These are phyloP conservation scores for Cremastinae sp. DNA, from an alignment of 2,888 invertebrate genomes.

Conservation along the genomic window DNA sequence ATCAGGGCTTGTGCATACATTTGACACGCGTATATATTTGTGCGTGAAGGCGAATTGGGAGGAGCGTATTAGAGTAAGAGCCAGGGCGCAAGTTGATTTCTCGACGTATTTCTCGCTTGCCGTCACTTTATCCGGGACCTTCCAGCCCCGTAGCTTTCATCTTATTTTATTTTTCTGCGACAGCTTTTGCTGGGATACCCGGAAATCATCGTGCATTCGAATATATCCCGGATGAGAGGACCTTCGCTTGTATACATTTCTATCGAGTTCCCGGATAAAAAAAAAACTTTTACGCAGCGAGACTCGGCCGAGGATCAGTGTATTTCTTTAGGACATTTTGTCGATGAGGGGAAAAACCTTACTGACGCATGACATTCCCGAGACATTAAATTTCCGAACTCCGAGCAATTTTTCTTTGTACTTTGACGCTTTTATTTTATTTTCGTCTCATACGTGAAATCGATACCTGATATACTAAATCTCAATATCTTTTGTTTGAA, in stretches of 20 bases:
- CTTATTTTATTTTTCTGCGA: constrained; percentile 27
- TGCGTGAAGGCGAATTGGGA: not conserved
- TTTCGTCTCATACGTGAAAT: too few relatives aligned
- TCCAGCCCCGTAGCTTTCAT: constrained; percentile 11
- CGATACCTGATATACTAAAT: too few relatives aligned
- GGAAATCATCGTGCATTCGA: constrained; percentile 33
- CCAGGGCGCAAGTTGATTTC: constrained; percentile 42
- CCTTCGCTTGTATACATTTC: constrained; percentile 20
- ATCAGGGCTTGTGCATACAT: constrained; percentile 40
- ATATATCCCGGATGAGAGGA: constrained; percentile 31
- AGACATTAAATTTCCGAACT: not conserved
- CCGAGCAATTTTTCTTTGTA: not conserved
- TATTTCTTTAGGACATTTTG: constrained; percentile 4
- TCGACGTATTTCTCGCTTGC: constrained; percentile 9
- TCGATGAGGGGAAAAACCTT: constrained; percentile 14
- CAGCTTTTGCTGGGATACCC: not conserved
- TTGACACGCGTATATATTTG: constrained; percentile 27
- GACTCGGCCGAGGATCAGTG: constrained; percentile 4
- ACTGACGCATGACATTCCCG: not conserved
- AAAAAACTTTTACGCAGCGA: constrained; percentile 36
- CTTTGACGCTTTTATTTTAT: too few relatives aligned
- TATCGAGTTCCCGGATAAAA: constrained; percentile 26
- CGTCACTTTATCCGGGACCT: constrained; percentile 24
- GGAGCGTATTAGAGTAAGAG: constrained; percentile 13
- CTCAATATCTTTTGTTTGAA: too few relatives aligned